Percentiles rank a stretch among this genome's conserved stretches.
phyloP scores from a whole-genome alignment of 2,888 invertebrate species.

The Athalia rosae region DNA sequence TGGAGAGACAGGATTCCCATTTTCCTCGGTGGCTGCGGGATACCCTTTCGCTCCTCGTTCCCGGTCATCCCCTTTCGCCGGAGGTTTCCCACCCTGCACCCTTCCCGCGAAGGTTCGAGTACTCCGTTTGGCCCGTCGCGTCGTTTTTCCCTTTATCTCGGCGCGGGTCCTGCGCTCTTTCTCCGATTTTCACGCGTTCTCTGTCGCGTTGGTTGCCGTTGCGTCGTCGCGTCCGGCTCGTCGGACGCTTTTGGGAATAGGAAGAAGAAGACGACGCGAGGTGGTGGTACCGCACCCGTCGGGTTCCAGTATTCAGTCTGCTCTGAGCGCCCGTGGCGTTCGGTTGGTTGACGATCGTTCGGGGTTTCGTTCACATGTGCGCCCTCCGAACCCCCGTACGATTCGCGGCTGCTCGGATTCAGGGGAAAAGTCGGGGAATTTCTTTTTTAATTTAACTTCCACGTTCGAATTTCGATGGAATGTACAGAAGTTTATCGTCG shows the following conservation, averaged over 20 bases:
- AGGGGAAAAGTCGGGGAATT: no score
- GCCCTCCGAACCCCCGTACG: neutral
- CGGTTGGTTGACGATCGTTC: constrained; percentile 3
- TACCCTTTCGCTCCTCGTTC: neutral
- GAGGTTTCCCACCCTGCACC: constrained; percentile 9
- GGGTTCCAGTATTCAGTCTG: constrained; percentile 27
- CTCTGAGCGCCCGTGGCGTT: constrained; percentile 35
- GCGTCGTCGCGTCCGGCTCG: neutral
- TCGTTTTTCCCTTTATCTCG: neutral
- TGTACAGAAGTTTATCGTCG: no score
- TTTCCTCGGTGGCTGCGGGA: neutral
- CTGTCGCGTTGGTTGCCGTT: no score
- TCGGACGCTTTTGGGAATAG: neutral
- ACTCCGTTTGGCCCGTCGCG: constrained; percentile 24
- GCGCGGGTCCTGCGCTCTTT: neutral
- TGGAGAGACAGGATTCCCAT: no score
- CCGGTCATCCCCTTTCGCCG: neutral
- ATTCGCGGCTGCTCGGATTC: no score
- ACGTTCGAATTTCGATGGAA: no score
- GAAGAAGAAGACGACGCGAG: no score
- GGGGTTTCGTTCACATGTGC: constrained; percentile 1
- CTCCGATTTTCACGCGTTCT: no score
- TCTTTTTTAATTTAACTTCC: no score
- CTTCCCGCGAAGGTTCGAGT: constrained; percentile 30
- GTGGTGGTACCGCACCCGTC: no score